Evolutionary conservation across 2,113 vertebrate genomes (phyloP).

Genomic region (Ariopsis seemanni): DNA sequence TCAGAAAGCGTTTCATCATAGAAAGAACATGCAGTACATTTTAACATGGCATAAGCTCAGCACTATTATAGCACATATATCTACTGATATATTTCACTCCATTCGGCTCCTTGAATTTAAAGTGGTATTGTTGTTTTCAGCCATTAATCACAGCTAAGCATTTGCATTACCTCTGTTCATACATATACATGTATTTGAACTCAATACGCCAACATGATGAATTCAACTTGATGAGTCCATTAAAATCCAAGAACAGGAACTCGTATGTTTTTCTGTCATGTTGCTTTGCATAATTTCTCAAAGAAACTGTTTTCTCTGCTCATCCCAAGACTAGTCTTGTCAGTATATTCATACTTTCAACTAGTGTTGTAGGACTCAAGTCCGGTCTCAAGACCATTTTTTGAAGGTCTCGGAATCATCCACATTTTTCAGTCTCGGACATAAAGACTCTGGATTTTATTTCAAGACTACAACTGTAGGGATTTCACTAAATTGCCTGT

Average conservation of each 20-base stretch:
- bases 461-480: too few relatives aligned
- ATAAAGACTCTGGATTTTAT: too few relatives aligned
- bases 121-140: constrained; percentile 4
- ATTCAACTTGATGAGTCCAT: not conserved
- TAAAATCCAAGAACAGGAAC: not conserved
- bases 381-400: too few relatives aligned
- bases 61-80: not conserved
- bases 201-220: not conserved
- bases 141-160: constrained; percentile 2
- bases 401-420: too few relatives aligned
- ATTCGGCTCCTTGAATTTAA: not conserved
- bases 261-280: too few relatives aligned
- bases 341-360: not conserved
- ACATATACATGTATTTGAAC: constrained; percentile 7
- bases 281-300: not conserved
- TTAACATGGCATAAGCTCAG: not conserved
- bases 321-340: not conserved
- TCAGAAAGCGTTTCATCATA: not conserved
- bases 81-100: not conserved
- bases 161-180: not conserved
- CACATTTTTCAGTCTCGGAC: too few relatives aligned
- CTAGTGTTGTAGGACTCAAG: not conserved
- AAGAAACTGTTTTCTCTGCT: not conserved
- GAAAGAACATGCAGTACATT: not conserved
- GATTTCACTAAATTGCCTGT: too few relatives aligned